Evolutionary conservation across 2,113 vertebrate genomes (phyloP).

Genomic region (Chloropsis cyanopogon): DNA sequence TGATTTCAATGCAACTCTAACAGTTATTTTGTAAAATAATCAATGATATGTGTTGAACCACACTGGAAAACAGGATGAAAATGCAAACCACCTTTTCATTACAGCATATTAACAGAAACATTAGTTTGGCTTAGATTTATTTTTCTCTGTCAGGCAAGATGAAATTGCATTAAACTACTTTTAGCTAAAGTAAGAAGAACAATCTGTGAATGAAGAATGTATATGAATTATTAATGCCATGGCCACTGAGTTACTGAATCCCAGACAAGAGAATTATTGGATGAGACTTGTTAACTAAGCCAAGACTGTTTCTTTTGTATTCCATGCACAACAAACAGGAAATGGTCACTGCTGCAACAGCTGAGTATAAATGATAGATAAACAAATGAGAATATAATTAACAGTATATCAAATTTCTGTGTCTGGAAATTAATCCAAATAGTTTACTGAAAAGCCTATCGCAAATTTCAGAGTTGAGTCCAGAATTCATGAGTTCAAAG

Average conservation of each 20-base stretch:
- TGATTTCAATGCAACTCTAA: neutral
- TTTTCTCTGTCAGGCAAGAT: neutral
- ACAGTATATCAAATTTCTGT: neutral
- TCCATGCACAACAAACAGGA: neutral
- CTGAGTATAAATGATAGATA: neutral
- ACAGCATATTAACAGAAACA: neutral
- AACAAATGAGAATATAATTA: neutral
- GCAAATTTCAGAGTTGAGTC: neutral
- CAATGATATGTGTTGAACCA: neutral
- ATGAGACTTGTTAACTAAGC: neutral
- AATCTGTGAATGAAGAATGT: neutral
- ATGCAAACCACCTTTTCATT: neutral
- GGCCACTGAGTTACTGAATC: neutral
- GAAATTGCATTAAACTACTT: conserved; percentile 15
- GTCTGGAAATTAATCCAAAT: neutral
- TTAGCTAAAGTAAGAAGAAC: neutral
- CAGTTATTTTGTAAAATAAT: neutral
- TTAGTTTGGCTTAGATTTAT: neutral
- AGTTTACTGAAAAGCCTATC: neutral
- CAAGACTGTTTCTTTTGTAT: neutral
- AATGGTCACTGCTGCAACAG: neutral
- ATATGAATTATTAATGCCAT: neutral
- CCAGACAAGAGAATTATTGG: neutral
- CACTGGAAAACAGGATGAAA: neutral
- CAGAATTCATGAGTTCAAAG: neutral